Percentiles rank a stretch among this genome's conserved stretches.
These are phyloP conservation scores for Archivesica marissinica DNA, from an alignment of 1,140 invertebrate genomes.

Conservation along the genomic window DNA sequence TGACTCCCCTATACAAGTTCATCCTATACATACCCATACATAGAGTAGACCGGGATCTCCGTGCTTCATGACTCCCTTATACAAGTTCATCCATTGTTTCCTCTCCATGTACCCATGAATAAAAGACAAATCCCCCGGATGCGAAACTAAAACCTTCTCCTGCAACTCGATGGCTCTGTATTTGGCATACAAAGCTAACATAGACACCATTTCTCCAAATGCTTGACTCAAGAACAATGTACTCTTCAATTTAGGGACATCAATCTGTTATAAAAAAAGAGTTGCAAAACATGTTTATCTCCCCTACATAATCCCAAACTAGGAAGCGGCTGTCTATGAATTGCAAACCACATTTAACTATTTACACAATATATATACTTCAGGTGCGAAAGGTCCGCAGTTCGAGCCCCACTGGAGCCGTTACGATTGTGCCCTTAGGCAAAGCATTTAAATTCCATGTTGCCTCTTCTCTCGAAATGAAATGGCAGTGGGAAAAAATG, in stretches of 20 bases:
- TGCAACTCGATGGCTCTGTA: conserved; percentile 25
- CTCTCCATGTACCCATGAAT: conserved; percentile 39
- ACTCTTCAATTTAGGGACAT: background rate
- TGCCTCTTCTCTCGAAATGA: no score
- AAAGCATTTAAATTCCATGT: no score
- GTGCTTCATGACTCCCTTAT: conserved; percentile 23
- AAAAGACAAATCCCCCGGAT: conserved; percentile 31
- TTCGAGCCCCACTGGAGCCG: no score
- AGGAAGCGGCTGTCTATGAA: no score
- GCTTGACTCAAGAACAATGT: conserved; percentile 38
- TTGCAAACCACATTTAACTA: no score
- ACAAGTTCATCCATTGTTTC: conserved; percentile 40
- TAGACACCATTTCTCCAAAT: conserved; percentile 40
- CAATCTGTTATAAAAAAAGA: no score
- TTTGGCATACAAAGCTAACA: conserved; percentile 47
- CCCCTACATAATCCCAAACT: no score
- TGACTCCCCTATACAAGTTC: conserved; percentile 29
- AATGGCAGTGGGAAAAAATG: no score
- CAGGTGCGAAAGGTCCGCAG: no score
- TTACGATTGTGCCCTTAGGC: no score
- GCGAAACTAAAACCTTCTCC: background rate
- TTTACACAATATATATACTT: no score
- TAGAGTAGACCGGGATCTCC: conserved; percentile 3
- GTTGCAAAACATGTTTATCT: no score
- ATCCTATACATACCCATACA: conserved; percentile 42